Conservation (phyloP, 2,888 invertebrate genomes). For the Leptopterna dolabrata region DNA sequence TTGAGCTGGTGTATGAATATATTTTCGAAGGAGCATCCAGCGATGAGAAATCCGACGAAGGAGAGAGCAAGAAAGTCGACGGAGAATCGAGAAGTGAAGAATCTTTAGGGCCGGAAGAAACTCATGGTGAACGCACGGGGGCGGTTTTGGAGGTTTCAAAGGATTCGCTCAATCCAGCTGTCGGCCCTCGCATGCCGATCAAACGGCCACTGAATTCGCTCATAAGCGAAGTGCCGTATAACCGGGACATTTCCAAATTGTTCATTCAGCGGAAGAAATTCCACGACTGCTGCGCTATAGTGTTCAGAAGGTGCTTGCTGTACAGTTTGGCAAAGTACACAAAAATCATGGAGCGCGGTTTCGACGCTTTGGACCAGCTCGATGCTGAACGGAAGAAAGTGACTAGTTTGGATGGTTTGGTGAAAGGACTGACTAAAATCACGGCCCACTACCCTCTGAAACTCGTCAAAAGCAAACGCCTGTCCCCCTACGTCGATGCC, state of each 20-base stretch:
- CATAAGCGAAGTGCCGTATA: slow-evolving; percentile 29
- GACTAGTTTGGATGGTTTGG: slow-evolving; percentile 31
- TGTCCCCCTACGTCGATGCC: slow-evolving; percentile 46
- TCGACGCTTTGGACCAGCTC: slow-evolving; percentile 20
- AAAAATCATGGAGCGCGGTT: slow-evolving; percentile 11
- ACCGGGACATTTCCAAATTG: slow-evolving; percentile 22
- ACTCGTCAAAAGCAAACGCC: slow-evolving; percentile 31
- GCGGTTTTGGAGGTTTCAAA: not conserved
- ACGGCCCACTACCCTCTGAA: slow-evolving; percentile 50
- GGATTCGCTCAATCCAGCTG: not conserved
- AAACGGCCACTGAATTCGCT: slow-evolving; percentile 37
- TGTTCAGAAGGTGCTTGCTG: slow-evolving; percentile 24
- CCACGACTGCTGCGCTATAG: slow-evolving; percentile 34
- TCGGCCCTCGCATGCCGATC: slow-evolving; percentile 43
- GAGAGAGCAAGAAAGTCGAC: not conserved
- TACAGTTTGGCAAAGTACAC: slow-evolving; percentile 43
- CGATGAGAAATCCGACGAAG: not conserved
- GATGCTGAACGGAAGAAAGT: slow-evolving; percentile 15
- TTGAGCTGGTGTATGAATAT: slow-evolving; percentile 39
- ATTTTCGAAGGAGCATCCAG: not conserved
- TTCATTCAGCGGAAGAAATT: slow-evolving; percentile 50
- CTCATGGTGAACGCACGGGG: not conserved
- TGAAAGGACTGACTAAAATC: slow-evolving; percentile 47
- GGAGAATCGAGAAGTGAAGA: not conserved
- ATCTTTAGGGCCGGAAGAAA: not conserved